Conservation (phyloP, 1,140 invertebrate genomes). For the Trichomalopsis sarcophagae region DNA sequence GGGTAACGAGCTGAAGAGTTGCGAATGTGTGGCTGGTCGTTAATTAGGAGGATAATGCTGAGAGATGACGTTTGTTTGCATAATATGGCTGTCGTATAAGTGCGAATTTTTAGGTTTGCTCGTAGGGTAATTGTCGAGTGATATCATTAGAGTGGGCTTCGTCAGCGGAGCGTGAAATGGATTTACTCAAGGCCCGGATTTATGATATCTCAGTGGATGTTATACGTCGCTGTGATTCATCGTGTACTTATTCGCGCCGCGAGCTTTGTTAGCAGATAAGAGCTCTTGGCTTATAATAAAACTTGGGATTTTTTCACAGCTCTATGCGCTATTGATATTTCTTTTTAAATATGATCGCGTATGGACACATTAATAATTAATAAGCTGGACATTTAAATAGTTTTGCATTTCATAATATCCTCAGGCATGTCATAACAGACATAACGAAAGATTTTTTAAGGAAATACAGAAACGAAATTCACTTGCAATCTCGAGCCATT, state of each 20-base stretch:
- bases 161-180: neutral
- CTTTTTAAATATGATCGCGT: too few relatives aligned
- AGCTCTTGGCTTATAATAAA: neutral
- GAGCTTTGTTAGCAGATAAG: neutral
- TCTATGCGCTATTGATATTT: neutral
- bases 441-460: too few relatives aligned
- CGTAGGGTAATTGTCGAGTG: too few relatives aligned
- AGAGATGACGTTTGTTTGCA: too few relatives aligned
- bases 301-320: neutral
- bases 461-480: too few relatives aligned
- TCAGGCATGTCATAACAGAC: too few relatives aligned
- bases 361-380: neutral
- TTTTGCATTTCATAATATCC: too few relatives aligned
- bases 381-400: neutral
- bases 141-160: neutral
- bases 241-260: neutral
- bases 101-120: too few relatives aligned
- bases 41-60: too few relatives aligned
- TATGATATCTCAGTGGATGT: neutral
- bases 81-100: too few relatives aligned
- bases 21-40: neutral
- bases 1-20: neutral
- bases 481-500: too few relatives aligned
- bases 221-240: neutral
- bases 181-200: neutral